Percentiles rank a stretch among this genome's conserved stretches.
These are phyloP conservation scores for Stichopus horrens DNA, from an alignment of 53 echinoderm and acorn worm species.

Conservation along the genomic window DNA sequence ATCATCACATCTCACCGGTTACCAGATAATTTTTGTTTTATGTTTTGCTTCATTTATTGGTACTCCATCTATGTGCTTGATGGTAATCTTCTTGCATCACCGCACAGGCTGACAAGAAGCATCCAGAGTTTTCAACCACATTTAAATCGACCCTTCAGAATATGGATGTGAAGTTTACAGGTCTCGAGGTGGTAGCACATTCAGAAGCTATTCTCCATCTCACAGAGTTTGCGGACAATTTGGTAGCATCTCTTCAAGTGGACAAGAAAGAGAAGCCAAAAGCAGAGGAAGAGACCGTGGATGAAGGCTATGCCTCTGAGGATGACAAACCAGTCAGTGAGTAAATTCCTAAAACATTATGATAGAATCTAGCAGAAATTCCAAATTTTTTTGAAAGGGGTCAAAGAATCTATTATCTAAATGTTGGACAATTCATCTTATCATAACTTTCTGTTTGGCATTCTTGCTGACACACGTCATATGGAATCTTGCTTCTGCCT, in stretches of 20 bases:
- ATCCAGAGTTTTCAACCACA: conserved; percentile 84
- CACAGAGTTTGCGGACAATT: conserved; percentile 80
- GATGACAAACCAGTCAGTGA: conserved; percentile 85
- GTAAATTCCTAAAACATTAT: not conserved
- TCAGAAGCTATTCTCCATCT: conserved; percentile 87
- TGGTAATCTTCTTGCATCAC: no score
- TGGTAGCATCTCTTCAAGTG: conserved; percentile 76
- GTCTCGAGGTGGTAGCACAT: conserved; percentile 86
- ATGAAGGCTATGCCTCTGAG: conserved; percentile 91
- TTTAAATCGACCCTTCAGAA: conserved; percentile 80
- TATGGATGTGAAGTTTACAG: conserved; percentile 77
- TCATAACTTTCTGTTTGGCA: not conserved
- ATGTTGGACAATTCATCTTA: not conserved
- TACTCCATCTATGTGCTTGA: no score
- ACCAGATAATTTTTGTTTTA: no score
- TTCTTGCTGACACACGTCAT: not conserved
- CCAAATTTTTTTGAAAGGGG: not conserved
- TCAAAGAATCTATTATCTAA: not conserved
- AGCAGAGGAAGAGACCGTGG: conserved; percentile 45
- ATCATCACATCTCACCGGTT: no score
- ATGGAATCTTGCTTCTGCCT: no score
- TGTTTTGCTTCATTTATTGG: no score
- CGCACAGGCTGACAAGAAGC: conserved; percentile 73
- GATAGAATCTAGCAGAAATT: not conserved
- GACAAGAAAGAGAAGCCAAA: conserved; percentile 56